Evolutionary conservation across 2,888 invertebrate species (phyloP).

Genomic region (Nyleta sp.): DNA sequence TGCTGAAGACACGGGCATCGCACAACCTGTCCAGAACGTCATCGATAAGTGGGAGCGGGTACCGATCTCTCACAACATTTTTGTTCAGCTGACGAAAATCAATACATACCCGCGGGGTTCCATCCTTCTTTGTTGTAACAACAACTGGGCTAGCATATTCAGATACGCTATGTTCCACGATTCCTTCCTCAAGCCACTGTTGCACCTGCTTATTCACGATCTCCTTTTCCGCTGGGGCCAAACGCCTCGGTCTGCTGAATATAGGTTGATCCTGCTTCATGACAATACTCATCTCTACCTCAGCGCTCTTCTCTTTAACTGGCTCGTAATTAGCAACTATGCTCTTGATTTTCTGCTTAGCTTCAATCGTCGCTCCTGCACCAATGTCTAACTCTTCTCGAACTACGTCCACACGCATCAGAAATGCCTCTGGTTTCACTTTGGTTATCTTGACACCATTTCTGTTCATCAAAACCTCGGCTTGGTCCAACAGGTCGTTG

Average conservation of each 20-base stretch:
- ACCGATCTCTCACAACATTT: constrained; percentile 41
- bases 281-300: constrained; percentile 8
- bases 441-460: constrained; percentile 11
- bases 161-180: constrained; percentile 61
- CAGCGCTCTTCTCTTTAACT: constrained; percentile 6
- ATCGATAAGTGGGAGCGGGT: constrained; percentile 62
- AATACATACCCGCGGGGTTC: constrained; percentile 63
- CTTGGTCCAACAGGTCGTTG: constrained; percentile 49
- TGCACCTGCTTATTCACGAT: constrained; percentile 37
- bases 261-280: constrained; percentile 19
- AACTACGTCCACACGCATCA: constrained; percentile 17
- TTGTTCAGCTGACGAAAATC: constrained; percentile 66
- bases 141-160: constrained; percentile 56
- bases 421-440: background rate
- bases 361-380: background rate
- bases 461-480: constrained; percentile 21
- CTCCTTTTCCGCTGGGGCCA: constrained; percentile 20
- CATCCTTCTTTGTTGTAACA: constrained; percentile 64
- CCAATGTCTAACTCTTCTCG: constrained; percentile 28
- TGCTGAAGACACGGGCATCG: constrained; percentile 63
- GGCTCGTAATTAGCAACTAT: background rate
- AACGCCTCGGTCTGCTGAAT: constrained; percentile 14
- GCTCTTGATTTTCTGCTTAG: background rate
- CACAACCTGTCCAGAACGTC: constrained; percentile 56
- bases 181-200: constrained; percentile 59